These are phyloP conservation scores for Eriocheir sinensis DNA, from an alignment of 1,140 invertebrate species.

Conservation along the genomic window DNA sequence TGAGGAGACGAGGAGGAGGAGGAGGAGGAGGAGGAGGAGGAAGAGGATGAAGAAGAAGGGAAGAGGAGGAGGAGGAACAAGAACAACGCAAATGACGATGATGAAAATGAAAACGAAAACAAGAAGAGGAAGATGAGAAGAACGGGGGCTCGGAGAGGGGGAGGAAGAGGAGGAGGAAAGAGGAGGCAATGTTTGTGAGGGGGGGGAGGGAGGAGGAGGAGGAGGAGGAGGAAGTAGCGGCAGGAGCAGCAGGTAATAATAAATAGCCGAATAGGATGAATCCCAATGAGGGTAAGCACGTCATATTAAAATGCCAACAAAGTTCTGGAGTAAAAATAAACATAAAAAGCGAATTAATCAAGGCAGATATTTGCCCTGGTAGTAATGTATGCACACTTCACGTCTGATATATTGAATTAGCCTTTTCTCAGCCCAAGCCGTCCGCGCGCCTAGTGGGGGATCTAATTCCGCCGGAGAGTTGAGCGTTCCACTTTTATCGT, in stretches of 20 bases:
- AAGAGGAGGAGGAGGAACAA: background rate
- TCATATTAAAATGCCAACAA: constrained; percentile 76
- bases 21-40: background rate
- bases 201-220: background rate
- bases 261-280: constrained; percentile 60
- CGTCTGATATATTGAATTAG: constrained; percentile 78
- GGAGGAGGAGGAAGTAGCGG: background rate
- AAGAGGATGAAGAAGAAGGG: background rate
- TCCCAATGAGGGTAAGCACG: constrained; percentile 74
- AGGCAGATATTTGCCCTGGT: constrained; percentile 72
- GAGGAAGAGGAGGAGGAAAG: background rate
- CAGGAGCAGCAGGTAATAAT: constrained; percentile 50
- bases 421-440: constrained; percentile 72
- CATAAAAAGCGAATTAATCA: constrained; percentile 76
- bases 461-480: constrained; percentile 67
- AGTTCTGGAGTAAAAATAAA: constrained; percentile 68
- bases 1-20: background rate
- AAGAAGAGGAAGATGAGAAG: background rate
- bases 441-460: constrained; percentile 4
- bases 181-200: background rate
- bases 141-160: too few species aligned
- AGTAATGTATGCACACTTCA: constrained; percentile 72
- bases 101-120: background rate
- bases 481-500: constrained; percentile 70
- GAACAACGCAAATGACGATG: background rate